These are phyloP conservation scores for Varroa destructor DNA, from an alignment of 1,140 invertebrate genomes.

Conservation along the genomic window DNA sequence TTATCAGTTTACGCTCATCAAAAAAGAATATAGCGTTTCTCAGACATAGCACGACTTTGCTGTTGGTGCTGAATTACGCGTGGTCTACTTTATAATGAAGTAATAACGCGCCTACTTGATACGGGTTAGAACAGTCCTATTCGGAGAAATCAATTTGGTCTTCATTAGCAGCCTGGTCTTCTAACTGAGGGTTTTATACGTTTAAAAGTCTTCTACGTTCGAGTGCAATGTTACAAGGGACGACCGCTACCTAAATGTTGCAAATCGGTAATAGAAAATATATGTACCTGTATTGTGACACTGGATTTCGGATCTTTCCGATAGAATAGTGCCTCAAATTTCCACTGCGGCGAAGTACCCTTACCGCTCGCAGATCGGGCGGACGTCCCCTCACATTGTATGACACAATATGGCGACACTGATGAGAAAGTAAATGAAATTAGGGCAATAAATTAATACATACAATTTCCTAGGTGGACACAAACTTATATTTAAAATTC, in stretches of 20 bases:
- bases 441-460: too few relatives aligned
- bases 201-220: too few relatives aligned
- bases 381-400: constrained; percentile 8
- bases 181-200: too few relatives aligned
- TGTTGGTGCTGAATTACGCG: not conserved
- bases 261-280: too few relatives aligned
- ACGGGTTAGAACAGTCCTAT: not conserved
- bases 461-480: too few relatives aligned
- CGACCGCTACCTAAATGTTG: too few relatives aligned
- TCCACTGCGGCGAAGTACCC: constrained; percentile 1
- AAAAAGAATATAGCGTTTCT: not conserved
- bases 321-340: constrained; percentile 17
- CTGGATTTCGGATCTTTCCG: not conserved
- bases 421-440: not conserved
- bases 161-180: too few relatives aligned
- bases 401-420: constrained; percentile 10
- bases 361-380: not conserved
- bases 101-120: not conserved
- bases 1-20: not conserved
- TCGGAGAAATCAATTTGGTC: too few relatives aligned
- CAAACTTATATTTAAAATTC: too few relatives aligned
- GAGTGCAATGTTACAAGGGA: too few relatives aligned
- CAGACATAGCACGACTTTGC: not conserved
- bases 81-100: not conserved
- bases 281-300: constrained; percentile 9